Conservation (phyloP, 64 coral and sea anemone genomes). For the Anthopleura sola region DNA sequence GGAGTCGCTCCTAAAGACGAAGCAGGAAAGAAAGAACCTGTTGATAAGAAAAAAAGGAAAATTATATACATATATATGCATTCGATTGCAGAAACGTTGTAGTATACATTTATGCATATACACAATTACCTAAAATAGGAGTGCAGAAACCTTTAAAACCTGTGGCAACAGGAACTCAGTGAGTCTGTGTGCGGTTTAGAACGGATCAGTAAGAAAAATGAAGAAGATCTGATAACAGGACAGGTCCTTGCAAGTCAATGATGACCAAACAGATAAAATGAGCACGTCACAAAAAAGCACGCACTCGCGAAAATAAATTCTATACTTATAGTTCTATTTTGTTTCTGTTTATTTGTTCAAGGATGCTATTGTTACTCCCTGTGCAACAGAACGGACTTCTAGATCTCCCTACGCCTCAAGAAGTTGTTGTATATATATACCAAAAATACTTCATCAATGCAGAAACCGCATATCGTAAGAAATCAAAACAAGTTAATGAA, state of each 20-base stretch:
- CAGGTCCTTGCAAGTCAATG: background rate
- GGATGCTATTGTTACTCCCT: background rate
- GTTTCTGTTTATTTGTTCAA: too few species aligned
- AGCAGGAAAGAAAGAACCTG: background rate
- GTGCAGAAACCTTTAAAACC: too few species aligned
- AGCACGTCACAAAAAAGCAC: background rate
- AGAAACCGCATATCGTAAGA: slow-evolving; percentile 4
- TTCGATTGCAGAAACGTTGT: too few species aligned
- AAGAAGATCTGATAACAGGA: background rate
- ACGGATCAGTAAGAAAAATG: background rate
- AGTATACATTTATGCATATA: too few species aligned
- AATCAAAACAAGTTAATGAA: background rate
- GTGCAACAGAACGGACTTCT: background rate
- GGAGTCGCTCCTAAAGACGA: background rate
- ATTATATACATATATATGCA: too few species aligned
- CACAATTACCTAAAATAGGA: too few species aligned
- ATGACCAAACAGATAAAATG: background rate
- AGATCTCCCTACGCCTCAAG: background rate
- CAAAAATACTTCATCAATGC: background rate
- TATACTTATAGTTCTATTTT: background rate
- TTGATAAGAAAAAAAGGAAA: background rate
- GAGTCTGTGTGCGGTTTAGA: background rate
- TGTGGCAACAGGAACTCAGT: background rate
- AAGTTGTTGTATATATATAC: background rate
- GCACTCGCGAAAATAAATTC: background rate